Evolutionary conservation across 2,113 vertebrate species (phyloP), one percentile per base, ranked within the genome.

Genomic region (Rhinoderma darwinii): DNA sequence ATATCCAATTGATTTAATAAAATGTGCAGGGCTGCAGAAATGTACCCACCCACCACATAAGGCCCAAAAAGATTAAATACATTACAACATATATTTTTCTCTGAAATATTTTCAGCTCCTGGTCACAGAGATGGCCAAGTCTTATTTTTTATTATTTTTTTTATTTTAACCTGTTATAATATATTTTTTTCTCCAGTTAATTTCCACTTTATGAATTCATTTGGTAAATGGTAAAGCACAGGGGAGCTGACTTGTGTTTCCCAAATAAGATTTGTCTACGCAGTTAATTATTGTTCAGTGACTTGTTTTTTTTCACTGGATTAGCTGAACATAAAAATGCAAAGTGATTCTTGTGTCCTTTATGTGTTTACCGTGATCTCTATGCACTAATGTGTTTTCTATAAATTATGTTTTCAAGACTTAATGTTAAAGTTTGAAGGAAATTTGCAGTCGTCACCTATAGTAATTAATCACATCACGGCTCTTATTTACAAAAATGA

Each of bases 181-280:
- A 68, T 68, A 25, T 59, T 47, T 75, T 59, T 35, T 15, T 15
- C 39, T 30, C 8, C 72, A 61, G 44, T 63, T 66, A 77, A 47
- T 73, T 84, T 84, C 30, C 56, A 50, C 59, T 61, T 66, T 76
- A 39, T 76, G 54, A 84, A 75, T 61, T 66, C 9, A 61, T 59
- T 37, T 39, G 51, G 27, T 73, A 18, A 84, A 56, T 61, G 25
- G 35, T 75, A 61, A 84, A 75, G 50, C 83, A 76, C 70, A 61
- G 10, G 72, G 70, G 70, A 75, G 68, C 61, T 70, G 61, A 70
- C 77, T 78, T 37, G 76, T 50, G 50, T 70, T 82, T 82, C 61
- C 37, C 30, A 47, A 75, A 75, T 61, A 35, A 75, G 70, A 77
- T 85, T 85, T 85, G 72, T 43, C 73, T 47, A 43, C n/a, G 54